These are phyloP conservation scores for Acyrthosiphon pisum DNA, from an alignment of 1,140 invertebrate species.

Conservation along the genomic window DNA sequence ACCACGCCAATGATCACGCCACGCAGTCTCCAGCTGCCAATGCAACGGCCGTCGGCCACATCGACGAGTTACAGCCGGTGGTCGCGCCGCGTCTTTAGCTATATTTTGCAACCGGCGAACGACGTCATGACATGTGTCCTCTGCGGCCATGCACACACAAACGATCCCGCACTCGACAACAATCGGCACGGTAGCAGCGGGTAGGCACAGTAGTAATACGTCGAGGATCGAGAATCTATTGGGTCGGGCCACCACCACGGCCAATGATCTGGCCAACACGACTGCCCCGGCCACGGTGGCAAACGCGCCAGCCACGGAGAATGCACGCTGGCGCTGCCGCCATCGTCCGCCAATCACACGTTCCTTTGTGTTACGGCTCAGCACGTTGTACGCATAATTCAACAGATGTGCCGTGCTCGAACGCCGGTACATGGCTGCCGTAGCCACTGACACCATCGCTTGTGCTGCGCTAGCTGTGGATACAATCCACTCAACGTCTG, in stretches of 20 bases:
- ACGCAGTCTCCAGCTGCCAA: not conserved
- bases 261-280: not conserved
- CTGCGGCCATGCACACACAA: not conserved
- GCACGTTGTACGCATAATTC: not conserved
- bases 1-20: slow-evolving; percentile 16
- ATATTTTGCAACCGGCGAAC: not conserved
- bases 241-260: not conserved
- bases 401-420: not conserved
- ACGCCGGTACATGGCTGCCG: not conserved
- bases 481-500: not conserved
- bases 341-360: not conserved
- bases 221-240: not conserved
- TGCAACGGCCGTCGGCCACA: not conserved
- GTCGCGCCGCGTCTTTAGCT: not conserved
- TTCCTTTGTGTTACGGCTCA: not conserved
- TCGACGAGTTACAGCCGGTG: not conserved
- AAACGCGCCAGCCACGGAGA: not conserved
- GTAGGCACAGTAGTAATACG: not conserved
- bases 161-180: not conserved
- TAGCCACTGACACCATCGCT: not conserved
- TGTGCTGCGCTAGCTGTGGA: not conserved
- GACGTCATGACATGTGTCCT: not conserved
- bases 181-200: not conserved
- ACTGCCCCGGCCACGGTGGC: not conserved
- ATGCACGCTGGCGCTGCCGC: not conserved